These are phyloP conservation scores for Dinoponera quadriceps DNA, from an alignment of 1,140 invertebrate species.

Conservation along the genomic window DNA sequence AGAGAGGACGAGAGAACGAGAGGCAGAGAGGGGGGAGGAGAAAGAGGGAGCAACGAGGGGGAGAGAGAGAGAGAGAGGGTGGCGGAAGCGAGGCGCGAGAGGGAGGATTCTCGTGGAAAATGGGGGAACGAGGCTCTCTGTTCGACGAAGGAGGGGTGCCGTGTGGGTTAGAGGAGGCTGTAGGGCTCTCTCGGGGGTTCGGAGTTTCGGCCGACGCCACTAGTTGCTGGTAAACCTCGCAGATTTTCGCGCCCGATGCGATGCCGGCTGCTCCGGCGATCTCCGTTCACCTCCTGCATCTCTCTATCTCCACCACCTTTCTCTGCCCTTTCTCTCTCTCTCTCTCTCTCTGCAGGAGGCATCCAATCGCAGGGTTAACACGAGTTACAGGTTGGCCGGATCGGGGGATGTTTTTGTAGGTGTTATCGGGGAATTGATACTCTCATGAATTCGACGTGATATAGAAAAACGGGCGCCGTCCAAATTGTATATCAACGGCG, in stretches of 20 bases:
- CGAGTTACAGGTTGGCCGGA: constrained; percentile 29
- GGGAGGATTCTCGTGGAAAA: constrained; percentile 50
- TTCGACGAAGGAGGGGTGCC: constrained; percentile 38
- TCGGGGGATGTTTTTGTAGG: constrained; percentile 51
- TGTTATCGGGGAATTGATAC: constrained; percentile 49
- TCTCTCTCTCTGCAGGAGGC: not conserved
- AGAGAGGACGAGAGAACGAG: constrained; percentile 64
- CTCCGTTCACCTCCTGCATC: not conserved
- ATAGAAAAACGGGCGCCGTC: constrained; percentile 24
- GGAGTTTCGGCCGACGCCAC: constrained; percentile 71
- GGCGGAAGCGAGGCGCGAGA: constrained; percentile 54
- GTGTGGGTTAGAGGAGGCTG: constrained; percentile 10
- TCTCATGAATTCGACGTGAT: constrained; percentile 51
- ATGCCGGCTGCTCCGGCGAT: constrained; percentile 13
- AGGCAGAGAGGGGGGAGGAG: constrained; percentile 44
- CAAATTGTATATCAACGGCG: constrained; percentile 6
- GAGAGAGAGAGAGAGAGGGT: constrained; percentile 48
- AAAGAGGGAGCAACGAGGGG: constrained; percentile 47
- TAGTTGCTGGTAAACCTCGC: constrained; percentile 76
- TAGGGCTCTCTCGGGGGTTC: constrained; percentile 27
- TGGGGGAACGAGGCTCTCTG: constrained; percentile 30
- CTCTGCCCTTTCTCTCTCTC: too few relatives aligned
- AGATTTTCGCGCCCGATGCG: constrained; percentile 60
- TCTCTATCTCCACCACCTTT: not conserved
- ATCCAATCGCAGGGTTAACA: constrained; percentile 18